Percentiles rank a stretch among this genome's conserved stretches.
phyloP scores from a whole-genome alignment of 2,797 vertebrate genomes.

The Rhinogobio ventralis region DNA sequence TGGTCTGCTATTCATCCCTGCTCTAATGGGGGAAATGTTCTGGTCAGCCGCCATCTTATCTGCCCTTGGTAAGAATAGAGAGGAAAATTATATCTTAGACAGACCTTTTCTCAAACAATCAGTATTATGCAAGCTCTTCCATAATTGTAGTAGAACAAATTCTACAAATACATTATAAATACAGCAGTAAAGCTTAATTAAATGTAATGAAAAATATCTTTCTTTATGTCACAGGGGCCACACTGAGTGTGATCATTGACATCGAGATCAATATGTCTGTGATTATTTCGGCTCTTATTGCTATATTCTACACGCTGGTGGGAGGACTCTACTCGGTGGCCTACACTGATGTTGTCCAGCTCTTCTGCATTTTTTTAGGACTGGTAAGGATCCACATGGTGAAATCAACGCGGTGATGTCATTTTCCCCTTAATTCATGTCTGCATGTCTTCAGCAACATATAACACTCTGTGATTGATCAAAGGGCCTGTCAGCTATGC shows the following conservation, averaged over 20 bases:
- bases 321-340: constrained; percentile 97
- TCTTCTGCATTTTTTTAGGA: constrained; percentile 96
- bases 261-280: constrained; percentile 90
- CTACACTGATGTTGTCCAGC: constrained; percentile 96
- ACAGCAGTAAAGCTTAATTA: neutral
- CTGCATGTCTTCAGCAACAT: neutral
- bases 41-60: constrained; percentile 98
- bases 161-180: neutral
- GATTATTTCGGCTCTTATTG: constrained; percentile 91
- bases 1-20: constrained; percentile 95
- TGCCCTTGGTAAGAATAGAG: constrained; percentile 87
- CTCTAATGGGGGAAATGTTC: constrained; percentile 98
- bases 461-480: constrained; percentile 3
- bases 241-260: constrained; percentile 94
- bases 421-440: constrained; percentile 6
- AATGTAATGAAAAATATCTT: neutral
- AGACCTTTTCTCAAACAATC: neutral
- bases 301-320: constrained; percentile 92
- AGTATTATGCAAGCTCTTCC: neutral
- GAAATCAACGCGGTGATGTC: neutral
- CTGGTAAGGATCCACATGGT: constrained; percentile 78
- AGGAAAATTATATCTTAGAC: neutral
- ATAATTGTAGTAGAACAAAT: neutral
- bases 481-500: neutral
- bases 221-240: constrained; percentile 82